phyloP scores from a whole-genome alignment of 2,113 vertebrate genomes.

The Callaeas wilsoni region DNA sequence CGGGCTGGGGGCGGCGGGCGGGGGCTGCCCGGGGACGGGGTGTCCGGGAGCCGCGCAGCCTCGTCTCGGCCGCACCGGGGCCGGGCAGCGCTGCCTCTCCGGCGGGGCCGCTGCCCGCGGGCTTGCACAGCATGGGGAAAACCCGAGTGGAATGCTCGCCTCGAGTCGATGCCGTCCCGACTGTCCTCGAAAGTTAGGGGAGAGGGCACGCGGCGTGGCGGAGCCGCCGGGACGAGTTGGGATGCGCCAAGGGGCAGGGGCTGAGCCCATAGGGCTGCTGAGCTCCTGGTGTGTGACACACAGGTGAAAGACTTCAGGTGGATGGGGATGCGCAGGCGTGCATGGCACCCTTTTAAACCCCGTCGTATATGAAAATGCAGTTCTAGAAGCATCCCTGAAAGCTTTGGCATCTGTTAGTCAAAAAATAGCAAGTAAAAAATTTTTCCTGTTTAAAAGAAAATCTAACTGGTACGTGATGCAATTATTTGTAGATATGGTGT shows the following conservation, averaged over 20 bases:
- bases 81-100: not conserved
- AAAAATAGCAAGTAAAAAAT: not conserved
- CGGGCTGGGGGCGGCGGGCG: not conserved
- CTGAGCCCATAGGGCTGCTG: fast-evolving
- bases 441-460: not conserved
- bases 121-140: fast-evolving
- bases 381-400: not conserved
- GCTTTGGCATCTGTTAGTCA: not conserved
- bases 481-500: not conserved
- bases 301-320: not conserved
- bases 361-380: not conserved
- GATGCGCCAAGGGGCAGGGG: not conserved
- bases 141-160: fast-evolving
- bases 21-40: not conserved
- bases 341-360: not conserved
- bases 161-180: fast-evolving
- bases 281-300: fast-evolving
- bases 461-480: fast-evolving
- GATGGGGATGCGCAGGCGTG: not conserved
- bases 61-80: not conserved
- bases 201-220: not conserved
- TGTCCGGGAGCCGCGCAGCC: not conserved
- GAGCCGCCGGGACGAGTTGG: not conserved
- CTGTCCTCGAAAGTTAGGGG: not conserved
- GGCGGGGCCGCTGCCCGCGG: not conserved